Evolutionary conservation across 2,113 vertebrate genomes (phyloP), one percentile per base, ranked within the genome.

Genomic region (Lagenorhynchus albirostris): DNA sequence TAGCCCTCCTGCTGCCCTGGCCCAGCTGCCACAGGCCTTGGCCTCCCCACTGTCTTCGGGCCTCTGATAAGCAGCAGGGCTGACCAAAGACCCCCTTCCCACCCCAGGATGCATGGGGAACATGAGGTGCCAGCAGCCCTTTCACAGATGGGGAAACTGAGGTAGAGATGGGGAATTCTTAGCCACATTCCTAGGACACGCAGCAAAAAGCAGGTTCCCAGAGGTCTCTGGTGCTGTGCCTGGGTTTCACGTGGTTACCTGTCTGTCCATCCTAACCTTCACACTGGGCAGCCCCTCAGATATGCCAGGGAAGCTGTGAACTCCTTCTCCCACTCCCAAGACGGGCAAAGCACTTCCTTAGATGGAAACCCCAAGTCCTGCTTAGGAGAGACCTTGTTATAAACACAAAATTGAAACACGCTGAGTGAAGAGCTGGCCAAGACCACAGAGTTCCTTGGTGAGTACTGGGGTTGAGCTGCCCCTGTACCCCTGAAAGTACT

Each of bases 311-410:
- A 63, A 18, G 41, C 62, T 74, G 4, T 60, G 89, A 96, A 36
- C 33, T 25, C 33, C 50, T 36, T 58, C 92, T 90, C 60, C 63
- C n/a, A n/a, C 58, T 67, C 33, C n/a, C 26, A 25, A 17, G 85
- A 31, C 33, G 38, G 83, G 92, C 68, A 90, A 96, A 94, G 82
- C 36, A 58, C 86, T 97, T 97, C 96, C 96, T 96, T 94, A 95
- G 67, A 94, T 95, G 96, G 96, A 96, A 94, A 94, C 58, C 50
- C 31, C 38, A 83, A 97, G 93, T 97, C 53, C 92, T 95, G 68
- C 67, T 96, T 95, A 55, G 79, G 97, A 95, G 33, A 91, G 36
- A 55, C 50, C 29, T 82, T 33, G 60, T 65, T 91, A 79, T 94
- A 88, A 97, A 96, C 79, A 94, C 1, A 36, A 55, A 89, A 94